A percentile compares a stretch with the other conserved stretches of the same genome.
phyloP scores from a whole-genome alignment of 2,797 vertebrate genomes.

The Sebastes goodei region DNA sequence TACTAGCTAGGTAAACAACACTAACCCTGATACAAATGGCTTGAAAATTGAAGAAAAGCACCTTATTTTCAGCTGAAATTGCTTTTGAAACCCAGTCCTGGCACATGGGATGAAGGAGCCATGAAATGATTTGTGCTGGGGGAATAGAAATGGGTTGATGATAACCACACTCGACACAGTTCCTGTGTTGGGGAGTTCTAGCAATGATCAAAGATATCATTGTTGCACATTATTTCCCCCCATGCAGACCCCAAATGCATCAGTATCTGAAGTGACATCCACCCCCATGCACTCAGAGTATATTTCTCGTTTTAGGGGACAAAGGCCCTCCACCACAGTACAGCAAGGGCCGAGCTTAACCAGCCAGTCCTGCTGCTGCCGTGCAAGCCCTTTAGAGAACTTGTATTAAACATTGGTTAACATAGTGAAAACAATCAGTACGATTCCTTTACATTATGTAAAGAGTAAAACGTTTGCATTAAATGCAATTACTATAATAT shows the following conservation, averaged over 20 bases:
- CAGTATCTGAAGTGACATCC: conserved; percentile 89
- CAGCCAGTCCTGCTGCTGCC: conserved; percentile 48
- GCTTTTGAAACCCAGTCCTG: conserved; percentile 97
- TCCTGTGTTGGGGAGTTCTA: conserved; percentile 87
- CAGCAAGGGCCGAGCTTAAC: conserved; percentile 57
- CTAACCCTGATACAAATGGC: conserved; percentile 98
- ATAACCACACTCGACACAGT: conserved; percentile 93
- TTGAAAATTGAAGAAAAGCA: conserved; percentile 99
- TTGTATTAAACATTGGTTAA: not conserved
- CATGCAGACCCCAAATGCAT: conserved; percentile 85
- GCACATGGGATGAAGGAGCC: conserved; percentile 91
- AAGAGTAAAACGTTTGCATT: not conserved
- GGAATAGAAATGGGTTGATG: conserved; percentile 94
- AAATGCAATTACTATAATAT: not conserved
- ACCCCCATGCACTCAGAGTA: conserved; percentile 80
- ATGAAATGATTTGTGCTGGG: conserved; percentile 92
- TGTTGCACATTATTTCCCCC: conserved; percentile 88
- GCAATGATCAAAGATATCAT: conserved; percentile 96
- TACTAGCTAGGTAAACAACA: conserved; percentile 99
- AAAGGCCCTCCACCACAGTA: conserved; percentile 60
- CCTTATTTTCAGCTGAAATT: conserved; percentile 99
- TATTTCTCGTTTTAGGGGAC: conserved; percentile 74
- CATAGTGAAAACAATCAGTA: not conserved
- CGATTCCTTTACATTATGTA: not conserved
- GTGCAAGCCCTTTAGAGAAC: conserved; percentile 19